A percentile compares a stretch with the other conserved stretches of the same genome.
These are phyloP conservation scores for Anoplopoma fimbria DNA, from an alignment of 2,113 vertebrate species.

Conservation along the genomic window DNA sequence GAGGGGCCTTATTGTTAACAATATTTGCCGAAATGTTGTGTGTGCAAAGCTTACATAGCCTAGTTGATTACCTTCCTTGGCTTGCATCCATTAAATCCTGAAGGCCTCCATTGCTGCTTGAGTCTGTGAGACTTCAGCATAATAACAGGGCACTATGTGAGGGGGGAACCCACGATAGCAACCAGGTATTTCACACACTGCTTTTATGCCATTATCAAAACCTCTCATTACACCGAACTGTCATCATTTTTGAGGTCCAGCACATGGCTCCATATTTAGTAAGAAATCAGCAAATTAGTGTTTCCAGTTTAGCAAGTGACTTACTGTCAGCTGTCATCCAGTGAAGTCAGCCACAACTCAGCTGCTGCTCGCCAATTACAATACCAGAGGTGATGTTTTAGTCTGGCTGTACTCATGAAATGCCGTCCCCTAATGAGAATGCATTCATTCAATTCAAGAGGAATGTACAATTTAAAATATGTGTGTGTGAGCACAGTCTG, in stretches of 20 bases:
- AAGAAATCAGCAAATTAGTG: slow-evolving; percentile 41
- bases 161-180: no score
- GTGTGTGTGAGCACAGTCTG: neutral
- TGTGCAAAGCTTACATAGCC: no score
- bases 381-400: slow-evolving; percentile 39
- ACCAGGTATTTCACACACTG: no score
- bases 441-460: slow-evolving; percentile 28
- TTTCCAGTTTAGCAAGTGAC: slow-evolving; percentile 51
- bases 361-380: slow-evolving; percentile 35
- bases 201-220: neutral
- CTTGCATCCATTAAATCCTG: no score
- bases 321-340: slow-evolving; percentile 60
- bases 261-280: slow-evolving; percentile 36
- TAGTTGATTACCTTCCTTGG: no score
- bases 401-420: slow-evolving; percentile 26
- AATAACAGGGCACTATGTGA: no score
- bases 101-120: no score
- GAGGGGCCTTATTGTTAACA: no score
- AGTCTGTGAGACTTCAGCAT: no score
- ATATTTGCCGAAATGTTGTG: no score
- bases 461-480: slow-evolving; percentile 15
- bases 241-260: slow-evolving; percentile 21
- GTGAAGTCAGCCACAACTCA: slow-evolving; percentile 46
- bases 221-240: slow-evolving; percentile 17
- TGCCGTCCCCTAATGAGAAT: slow-evolving; percentile 50